A percentile compares a stretch with the other conserved stretches of the same genome.
Conservation (phyloP, 2,888 invertebrate genomes). For the Cantharis flavilabris region DNA sequence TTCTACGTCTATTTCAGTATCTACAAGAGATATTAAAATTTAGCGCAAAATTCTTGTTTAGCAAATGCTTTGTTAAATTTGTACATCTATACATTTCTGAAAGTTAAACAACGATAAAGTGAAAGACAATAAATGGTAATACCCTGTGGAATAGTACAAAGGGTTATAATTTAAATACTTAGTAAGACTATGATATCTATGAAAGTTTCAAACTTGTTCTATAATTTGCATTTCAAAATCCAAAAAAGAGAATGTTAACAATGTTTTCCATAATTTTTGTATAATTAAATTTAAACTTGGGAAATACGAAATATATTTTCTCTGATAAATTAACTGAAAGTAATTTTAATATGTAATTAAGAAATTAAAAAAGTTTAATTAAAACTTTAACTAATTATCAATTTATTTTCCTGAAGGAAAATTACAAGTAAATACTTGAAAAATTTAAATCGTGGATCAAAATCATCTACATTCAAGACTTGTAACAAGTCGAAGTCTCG, state of each 20-base stretch:
- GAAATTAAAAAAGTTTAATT: neutral
- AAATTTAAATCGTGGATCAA: neutral
- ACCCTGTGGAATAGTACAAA: neutral
- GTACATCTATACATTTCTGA: neutral
- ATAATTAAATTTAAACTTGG: neutral
- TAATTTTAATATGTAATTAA: neutral
- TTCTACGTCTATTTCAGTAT: neutral
- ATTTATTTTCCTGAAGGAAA: neutral
- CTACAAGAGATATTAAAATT: neutral
- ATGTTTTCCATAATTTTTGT: neutral
- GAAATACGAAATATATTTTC: neutral
- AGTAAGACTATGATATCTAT: neutral
- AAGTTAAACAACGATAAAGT: neutral
- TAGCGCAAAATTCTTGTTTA: neutral
- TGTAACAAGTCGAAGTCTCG: neutral
- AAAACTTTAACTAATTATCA: neutral
- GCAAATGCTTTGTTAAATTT: neutral
- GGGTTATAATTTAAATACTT: neutral
- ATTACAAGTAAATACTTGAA: neutral
- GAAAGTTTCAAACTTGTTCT: neutral
- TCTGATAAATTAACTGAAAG: neutral
- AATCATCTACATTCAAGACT: constrained; percentile 3
- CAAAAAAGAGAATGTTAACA: neutral
- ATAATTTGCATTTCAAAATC: neutral
- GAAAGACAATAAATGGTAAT: neutral